phyloP scores from a whole-genome alignment of 2,888 invertebrate species.

The Machimus atricapillus region DNA sequence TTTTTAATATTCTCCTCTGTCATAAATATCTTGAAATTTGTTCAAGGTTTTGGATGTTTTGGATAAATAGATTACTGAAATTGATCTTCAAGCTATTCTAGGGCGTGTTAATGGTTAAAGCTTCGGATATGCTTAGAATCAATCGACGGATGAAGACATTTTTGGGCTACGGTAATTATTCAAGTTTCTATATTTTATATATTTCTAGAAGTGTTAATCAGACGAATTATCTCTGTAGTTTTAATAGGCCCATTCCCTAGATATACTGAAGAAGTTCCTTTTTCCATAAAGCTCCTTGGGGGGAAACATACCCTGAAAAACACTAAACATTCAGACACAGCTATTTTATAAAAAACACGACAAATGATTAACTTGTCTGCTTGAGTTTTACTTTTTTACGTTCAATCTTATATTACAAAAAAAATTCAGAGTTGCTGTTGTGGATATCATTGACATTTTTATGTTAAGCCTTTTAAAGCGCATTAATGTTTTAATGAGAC shows the following conservation, averaged over 20 bases:
- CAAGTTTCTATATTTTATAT: not conserved
- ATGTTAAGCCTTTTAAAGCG: not conserved
- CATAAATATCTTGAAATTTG: not conserved
- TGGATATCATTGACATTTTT: not conserved
- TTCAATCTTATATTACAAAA: not conserved
- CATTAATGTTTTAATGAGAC: not conserved
- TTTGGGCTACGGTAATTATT: not conserved
- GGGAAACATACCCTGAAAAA: not conserved
- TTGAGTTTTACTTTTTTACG: not conserved
- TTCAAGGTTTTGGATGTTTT: not conserved
- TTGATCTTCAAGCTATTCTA: not conserved
- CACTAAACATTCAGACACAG: not conserved
- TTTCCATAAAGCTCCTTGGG: not conserved
- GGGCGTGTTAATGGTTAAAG: not conserved
- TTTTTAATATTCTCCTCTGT: not conserved
- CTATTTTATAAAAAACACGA: not conserved
- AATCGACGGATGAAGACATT: not conserved
- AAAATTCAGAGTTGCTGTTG: not conserved
- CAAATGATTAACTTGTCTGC: not conserved
- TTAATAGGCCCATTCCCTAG: not conserved
- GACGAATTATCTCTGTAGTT: not conserved
- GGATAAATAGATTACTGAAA: not conserved
- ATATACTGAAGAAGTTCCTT: not conserved
- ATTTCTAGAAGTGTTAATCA: not conserved
- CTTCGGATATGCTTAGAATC: not conserved